Percentiles rank a stretch among this genome's conserved stretches.
Evolutionary conservation across 2,888 invertebrate species (phyloP).

Genomic region (Tiliacea citrago): DNA sequence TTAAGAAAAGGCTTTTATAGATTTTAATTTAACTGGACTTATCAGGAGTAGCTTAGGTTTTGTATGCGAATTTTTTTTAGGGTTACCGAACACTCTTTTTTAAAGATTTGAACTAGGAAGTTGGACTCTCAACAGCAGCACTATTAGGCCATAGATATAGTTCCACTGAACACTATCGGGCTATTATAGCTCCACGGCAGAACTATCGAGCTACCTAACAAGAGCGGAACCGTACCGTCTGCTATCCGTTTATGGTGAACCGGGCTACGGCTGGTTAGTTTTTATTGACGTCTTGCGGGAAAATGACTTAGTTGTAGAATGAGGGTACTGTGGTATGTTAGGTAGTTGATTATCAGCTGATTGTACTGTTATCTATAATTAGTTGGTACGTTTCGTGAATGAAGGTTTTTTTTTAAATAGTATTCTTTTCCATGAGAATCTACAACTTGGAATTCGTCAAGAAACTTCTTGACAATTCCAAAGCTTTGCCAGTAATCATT

Average conservation of each 20-base stretch:
- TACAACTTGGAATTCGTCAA: not conserved
- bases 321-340: constrained; percentile 24
- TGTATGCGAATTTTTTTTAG: too few species aligned
- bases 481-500: not conserved
- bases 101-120: too few species aligned
- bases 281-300: constrained; percentile 63
- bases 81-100: too few species aligned
- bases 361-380: constrained; percentile 16
- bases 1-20: too few species aligned
- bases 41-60: too few species aligned
- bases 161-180: not conserved
- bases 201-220: constrained; percentile 51
- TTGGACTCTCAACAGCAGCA: too few species aligned
- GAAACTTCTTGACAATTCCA: not conserved
- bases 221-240: constrained; percentile 65
- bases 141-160: not conserved
- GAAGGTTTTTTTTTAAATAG: too few species aligned
- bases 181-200: not conserved
- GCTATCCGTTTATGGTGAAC: constrained; percentile 64
- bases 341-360: constrained; percentile 1
- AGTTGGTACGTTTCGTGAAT: not conserved
- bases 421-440: not conserved
- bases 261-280: constrained; percentile 65
- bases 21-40: too few species aligned
- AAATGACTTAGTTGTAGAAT: constrained; percentile 18